Percentiles rank a stretch among this genome's conserved stretches.
phyloP scores from a whole-genome alignment of 2,797 vertebrate genomes.

The Silurus lanzhouensis region DNA sequence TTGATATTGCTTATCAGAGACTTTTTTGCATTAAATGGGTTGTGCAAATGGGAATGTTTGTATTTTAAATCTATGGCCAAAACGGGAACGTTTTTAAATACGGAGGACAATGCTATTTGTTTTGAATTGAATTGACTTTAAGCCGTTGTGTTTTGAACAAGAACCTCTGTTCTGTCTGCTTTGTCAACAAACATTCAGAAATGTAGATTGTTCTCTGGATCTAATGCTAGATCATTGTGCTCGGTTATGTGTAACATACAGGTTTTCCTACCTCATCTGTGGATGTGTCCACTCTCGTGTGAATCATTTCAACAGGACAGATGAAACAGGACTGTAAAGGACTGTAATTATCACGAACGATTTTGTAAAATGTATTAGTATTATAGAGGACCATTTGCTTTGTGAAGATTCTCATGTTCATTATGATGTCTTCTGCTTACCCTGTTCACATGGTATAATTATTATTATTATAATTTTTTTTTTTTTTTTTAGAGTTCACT shows the following conservation, averaged over 20 bases:
- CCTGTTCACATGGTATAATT: conserved; percentile 53
- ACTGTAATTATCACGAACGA: conserved; percentile 38
- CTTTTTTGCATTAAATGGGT: conserved; percentile 71
- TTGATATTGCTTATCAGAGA: conserved; percentile 75
- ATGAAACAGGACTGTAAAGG: conserved; percentile 48
- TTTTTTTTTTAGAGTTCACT: conserved; percentile 39
- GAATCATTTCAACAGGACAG: conserved; percentile 39
- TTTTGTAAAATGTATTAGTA: conserved; percentile 55
- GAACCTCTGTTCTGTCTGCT: conserved; percentile 72
- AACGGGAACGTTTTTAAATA: conserved; percentile 51
- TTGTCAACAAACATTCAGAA: conserved; percentile 70
- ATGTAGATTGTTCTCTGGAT: conserved; percentile 61
- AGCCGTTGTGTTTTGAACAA: conserved; percentile 60
- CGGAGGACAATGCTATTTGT: conserved; percentile 50
- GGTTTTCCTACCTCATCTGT: conserved; percentile 48
- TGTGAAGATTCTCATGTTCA: conserved; percentile 53
- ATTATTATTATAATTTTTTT: too few species aligned
- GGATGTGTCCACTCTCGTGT: conserved; percentile 49
- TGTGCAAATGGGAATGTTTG: conserved; percentile 68
- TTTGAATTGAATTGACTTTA: conserved; percentile 47
- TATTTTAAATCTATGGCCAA: conserved; percentile 64
- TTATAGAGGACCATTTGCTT: conserved; percentile 43
- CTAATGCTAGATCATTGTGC: background rate
- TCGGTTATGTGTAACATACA: conserved; percentile 40
- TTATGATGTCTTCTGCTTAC: conserved; percentile 49